Evolutionary conservation across 2,888 invertebrate species (phyloP).

Genomic region (Hesperia comma): DNA sequence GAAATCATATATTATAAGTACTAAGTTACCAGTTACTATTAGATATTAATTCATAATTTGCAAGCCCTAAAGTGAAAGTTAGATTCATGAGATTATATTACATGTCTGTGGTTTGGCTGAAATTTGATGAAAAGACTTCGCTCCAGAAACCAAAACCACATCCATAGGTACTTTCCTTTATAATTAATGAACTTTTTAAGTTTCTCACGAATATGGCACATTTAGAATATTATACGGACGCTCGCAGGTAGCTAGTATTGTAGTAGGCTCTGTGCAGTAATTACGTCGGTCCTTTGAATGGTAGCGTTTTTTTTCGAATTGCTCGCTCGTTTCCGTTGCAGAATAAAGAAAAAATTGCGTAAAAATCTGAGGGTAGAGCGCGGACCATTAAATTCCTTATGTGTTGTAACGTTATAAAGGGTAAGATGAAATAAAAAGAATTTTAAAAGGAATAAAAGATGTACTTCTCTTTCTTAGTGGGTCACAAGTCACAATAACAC

Average conservation of each 20-base stretch:
- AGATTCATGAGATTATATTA: constrained; percentile 35
- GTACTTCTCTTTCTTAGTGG: too few relatives aligned
- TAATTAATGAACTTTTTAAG: constrained; percentile 30
- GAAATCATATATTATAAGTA: too few relatives aligned
- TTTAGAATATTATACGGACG: constrained; percentile 23
- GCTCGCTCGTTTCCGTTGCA: constrained; percentile 50
- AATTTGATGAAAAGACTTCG: constrained; percentile 18
- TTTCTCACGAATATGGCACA: constrained; percentile 31
- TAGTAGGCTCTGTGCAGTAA: constrained; percentile 46
- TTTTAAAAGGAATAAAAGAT: too few relatives aligned
- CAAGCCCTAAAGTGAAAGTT: constrained; percentile 10
- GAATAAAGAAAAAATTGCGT: constrained; percentile 49
- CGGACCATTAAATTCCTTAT: constrained; percentile 31
- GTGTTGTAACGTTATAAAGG: too few relatives aligned
- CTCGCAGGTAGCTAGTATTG: constrained; percentile 47
- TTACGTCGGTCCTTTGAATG: constrained; percentile 53
- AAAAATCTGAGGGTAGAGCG: constrained; percentile 32
- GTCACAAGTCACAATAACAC: too few relatives aligned
- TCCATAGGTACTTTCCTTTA: constrained; percentile 12
- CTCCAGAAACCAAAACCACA: constrained; percentile 9
- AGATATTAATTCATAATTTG: not conserved
- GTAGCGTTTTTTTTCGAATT: constrained; percentile 48
- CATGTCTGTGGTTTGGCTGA: constrained; percentile 26
- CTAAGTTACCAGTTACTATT: not conserved
- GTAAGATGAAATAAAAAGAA: too few relatives aligned